Evolutionary conservation across 2,797 vertebrate species (phyloP).

Genomic region (Remorina albescens): DNA sequence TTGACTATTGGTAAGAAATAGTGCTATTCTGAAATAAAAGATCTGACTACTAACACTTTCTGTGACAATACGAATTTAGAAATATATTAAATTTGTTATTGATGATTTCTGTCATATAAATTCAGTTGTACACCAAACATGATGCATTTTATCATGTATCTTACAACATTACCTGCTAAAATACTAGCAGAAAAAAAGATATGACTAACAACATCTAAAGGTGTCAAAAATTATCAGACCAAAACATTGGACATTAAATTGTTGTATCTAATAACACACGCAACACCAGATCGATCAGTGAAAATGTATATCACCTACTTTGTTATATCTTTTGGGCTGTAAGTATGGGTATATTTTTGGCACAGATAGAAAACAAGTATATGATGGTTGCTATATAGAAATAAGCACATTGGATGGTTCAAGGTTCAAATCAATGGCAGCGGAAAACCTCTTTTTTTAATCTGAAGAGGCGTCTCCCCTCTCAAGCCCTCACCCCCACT

Average conservation of each 20-base stretch:
- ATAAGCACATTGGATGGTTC: slow-evolving; percentile 48
- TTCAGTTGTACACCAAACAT: background rate
- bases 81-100: too few relatives aligned
- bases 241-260: background rate
- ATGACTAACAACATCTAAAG: background rate
- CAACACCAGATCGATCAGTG: background rate
- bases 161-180: background rate
- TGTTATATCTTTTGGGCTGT: background rate
- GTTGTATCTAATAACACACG: background rate
- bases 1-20: too few relatives aligned
- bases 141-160: background rate
- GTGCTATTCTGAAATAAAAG: too few relatives aligned
- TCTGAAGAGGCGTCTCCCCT: slow-evolving; percentile 64
- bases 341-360: slow-evolving; percentile 4
- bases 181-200: background rate
- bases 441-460: slow-evolving; percentile 40
- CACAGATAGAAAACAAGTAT: slow-evolving; percentile 30
- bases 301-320: background rate
- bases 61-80: too few relatives aligned
- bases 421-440: slow-evolving; percentile 47
- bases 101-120: background rate
- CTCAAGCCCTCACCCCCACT: slow-evolving; percentile 61
- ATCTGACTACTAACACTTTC: too few relatives aligned
- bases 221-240: background rate
- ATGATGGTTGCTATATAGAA: slow-evolving; percentile 57